Percentiles rank a stretch among this genome's conserved stretches.
These are phyloP conservation scores for Eristalis pertinax DNA, from an alignment of 2,888 invertebrate species.

Conservation along the genomic window DNA sequence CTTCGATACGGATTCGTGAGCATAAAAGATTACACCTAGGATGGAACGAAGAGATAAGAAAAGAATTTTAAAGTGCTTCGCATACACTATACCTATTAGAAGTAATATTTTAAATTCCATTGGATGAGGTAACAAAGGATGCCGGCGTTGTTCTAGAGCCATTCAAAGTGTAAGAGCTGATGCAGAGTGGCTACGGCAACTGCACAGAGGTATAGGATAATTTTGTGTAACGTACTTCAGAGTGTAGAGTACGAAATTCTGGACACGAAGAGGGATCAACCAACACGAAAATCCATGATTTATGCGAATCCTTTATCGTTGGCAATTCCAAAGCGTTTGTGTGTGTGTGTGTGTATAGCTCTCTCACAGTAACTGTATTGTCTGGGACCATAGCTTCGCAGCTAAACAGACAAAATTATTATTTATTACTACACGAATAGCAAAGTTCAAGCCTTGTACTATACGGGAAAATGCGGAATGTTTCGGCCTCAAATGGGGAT, in stretches of 20 bases:
- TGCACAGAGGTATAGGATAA: not conserved
- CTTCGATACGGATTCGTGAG: slow-evolving; percentile 64
- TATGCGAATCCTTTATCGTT: slow-evolving; percentile 66
- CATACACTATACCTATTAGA: slow-evolving; percentile 62
- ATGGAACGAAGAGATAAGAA: slow-evolving; percentile 65
- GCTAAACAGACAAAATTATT: slow-evolving; percentile 39
- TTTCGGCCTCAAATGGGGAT: not conserved
- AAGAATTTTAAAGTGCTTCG: slow-evolving; percentile 68
- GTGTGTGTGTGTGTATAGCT: not conserved
- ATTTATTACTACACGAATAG: slow-evolving; percentile 49
- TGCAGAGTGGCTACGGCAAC: not conserved
- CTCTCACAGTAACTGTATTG: not conserved
- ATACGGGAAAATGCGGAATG: not conserved
- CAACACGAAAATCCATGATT: slow-evolving; percentile 69
- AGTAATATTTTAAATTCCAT: slow-evolving; percentile 68
- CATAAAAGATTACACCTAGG: slow-evolving; percentile 67
- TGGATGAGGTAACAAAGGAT: slow-evolving; percentile 19
- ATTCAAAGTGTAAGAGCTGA: not conserved
- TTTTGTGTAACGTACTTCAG: slow-evolving; percentile 6
- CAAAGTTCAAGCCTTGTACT: slow-evolving; percentile 26
- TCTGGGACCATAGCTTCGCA: slow-evolving; percentile 41
- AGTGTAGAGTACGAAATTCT: slow-evolving; percentile 37
- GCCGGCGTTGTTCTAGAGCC: not conserved
- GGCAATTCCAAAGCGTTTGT: slow-evolving; percentile 46
- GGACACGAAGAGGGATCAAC: slow-evolving; percentile 63